These are phyloP conservation scores for Chionomys nivalis DNA, from an alignment of 2,113 vertebrate genomes.

Conservation along the genomic window DNA sequence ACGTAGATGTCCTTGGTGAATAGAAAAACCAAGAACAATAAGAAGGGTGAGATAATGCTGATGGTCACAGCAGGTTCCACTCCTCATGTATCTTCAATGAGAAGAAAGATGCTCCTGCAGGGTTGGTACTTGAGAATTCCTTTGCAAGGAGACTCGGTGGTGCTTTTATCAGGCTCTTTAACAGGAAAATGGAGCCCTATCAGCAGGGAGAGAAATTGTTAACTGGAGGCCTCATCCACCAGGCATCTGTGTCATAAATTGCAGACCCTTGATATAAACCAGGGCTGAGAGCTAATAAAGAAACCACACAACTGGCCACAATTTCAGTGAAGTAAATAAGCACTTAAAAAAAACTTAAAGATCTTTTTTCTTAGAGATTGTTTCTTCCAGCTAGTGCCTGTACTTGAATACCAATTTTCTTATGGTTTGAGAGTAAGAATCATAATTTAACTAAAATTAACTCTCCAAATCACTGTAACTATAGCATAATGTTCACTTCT, in stretches of 20 bases:
- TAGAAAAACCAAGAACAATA: slow-evolving; percentile 33
- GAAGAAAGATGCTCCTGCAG: not conserved
- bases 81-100: not conserved
- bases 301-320: not conserved
- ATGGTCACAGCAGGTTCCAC: not conserved
- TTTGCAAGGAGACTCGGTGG: not conserved
- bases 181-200: not conserved
- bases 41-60: slow-evolving; percentile 11
- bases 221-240: not conserved
- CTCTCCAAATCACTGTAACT: slow-evolving; percentile 21
- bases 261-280: slow-evolving; percentile 18
- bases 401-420: slow-evolving; percentile 21
- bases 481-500: slow-evolving; percentile 41
- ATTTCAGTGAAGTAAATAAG: not conserved
- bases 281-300: not conserved
- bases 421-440: slow-evolving; percentile 49
- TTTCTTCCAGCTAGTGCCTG: not conserved
- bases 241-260: not conserved
- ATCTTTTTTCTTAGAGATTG: not conserved
- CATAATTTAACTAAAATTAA: slow-evolving; percentile 62
- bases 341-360: not conserved
- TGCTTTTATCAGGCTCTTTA: not conserved
- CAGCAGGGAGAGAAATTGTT: not conserved
- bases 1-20: not conserved
- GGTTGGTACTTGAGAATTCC: not conserved